These are phyloP conservation scores for Tachycineta bicolor DNA, from an alignment of 2,113 vertebrate species.

Conservation along the genomic window DNA sequence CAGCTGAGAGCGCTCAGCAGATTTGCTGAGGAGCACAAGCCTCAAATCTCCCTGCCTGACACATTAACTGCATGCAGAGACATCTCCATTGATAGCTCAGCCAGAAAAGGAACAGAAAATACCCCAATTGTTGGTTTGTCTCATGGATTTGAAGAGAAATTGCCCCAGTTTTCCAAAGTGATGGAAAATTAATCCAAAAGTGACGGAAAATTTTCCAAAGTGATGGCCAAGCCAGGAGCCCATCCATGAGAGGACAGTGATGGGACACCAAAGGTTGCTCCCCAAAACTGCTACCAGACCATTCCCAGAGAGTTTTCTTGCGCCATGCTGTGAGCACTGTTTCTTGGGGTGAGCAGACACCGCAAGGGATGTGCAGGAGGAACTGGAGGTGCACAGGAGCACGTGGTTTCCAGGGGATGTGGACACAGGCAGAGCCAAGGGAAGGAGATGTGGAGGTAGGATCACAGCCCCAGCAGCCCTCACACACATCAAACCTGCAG, in stretches of 20 bases:
- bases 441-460: fast-evolving
- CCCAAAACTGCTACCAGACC: neutral
- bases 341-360: neutral
- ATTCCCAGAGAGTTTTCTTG: neutral
- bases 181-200: neutral
- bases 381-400: neutral
- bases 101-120: neutral
- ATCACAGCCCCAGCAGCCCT: neutral
- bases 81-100: neutral
- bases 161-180: neutral
- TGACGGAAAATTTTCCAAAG: neutral
- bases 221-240: fast-evolving
- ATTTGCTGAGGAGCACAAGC: neutral
- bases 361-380: neutral
- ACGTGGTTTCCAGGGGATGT: fast-evolving
- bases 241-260: neutral
- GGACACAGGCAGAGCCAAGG: fast-evolving
- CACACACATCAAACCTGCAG: neutral
- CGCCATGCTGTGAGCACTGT: fast-evolving
- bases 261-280: neutral
- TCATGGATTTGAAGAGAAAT: neutral
- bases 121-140: neutral
- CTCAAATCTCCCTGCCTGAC: neutral
- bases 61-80: neutral
- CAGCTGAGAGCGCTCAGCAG: neutral